Conservation (phyloP, 2,797 vertebrate species). For the Toxotes lorentzi region DNA sequence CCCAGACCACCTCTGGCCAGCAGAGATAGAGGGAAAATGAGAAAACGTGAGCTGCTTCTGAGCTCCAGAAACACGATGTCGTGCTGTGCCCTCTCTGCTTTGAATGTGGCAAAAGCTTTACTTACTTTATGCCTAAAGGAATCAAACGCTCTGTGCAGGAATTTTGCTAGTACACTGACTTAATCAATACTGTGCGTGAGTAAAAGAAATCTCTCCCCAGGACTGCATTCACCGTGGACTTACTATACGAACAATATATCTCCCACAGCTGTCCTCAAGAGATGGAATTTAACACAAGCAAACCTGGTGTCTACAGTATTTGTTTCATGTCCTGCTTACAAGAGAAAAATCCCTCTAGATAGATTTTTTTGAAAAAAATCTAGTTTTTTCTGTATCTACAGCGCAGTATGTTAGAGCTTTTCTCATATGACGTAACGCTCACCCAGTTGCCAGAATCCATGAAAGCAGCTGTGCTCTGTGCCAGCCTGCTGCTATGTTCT, state of each 20-base stretch:
- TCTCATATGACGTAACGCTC: constrained; percentile 42
- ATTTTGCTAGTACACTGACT: constrained; percentile 13
- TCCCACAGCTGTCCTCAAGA: constrained; percentile 19
- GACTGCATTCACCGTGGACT: constrained; percentile 25
- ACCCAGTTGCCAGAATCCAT: constrained; percentile 46
- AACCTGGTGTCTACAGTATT: constrained; percentile 8
- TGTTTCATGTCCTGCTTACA: constrained; percentile 10
- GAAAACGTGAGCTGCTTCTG: constrained; percentile 21
- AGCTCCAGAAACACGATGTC: constrained; percentile 28
- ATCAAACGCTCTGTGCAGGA: constrained; percentile 39
- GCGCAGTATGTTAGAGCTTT: constrained; percentile 7
- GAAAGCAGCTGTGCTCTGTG: constrained; percentile 34
- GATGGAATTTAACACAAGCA: constrained; percentile 21
- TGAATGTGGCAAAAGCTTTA: constrained; percentile 31
- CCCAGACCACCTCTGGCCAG: constrained; percentile 26
- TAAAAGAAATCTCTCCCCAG: constrained; percentile 27
- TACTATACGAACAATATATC: constrained; percentile 43
- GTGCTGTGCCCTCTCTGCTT: constrained; percentile 10
- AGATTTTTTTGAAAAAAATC: constrained; percentile 18
- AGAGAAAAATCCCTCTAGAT: constrained; percentile 13
- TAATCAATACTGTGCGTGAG: constrained; percentile 54
- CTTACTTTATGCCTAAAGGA: constrained; percentile 37
- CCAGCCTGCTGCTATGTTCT: constrained; percentile 32
- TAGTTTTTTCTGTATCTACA: constrained; percentile 15
- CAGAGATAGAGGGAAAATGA: constrained; percentile 21